Percentiles rank a stretch among this genome's conserved stretches.
Conservation (phyloP, 2,888 invertebrate genomes). For the Branchipolynoe longqiensis region DNA sequence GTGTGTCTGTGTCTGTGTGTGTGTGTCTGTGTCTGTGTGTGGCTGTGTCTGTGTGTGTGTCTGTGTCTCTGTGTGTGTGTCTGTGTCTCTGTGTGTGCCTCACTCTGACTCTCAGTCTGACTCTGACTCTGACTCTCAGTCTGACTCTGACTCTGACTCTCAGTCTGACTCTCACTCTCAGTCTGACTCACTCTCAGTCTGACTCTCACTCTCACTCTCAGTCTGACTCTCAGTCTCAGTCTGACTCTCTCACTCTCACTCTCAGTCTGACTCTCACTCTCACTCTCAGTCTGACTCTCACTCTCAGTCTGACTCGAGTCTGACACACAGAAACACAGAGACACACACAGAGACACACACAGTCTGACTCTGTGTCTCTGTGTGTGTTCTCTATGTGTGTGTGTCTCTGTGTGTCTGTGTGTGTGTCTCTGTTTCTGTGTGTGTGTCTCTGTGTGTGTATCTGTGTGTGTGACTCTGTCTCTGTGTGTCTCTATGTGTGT, state of each 20-base stretch:
- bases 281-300: too few relatives aligned
- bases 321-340: too few relatives aligned
- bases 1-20: background rate
- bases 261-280: background rate
- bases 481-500: too few relatives aligned
- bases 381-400: too few relatives aligned
- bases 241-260: constrained; percentile 13
- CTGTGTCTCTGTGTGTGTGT: background rate
- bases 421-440: too few relatives aligned
- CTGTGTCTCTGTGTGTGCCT: background rate
- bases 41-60: background rate
- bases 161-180: constrained; percentile 7
- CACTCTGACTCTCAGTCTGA: background rate
- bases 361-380: too few relatives aligned
- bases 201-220: background rate
- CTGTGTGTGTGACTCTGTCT: too few relatives aligned
- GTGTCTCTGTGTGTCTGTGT: too few relatives aligned
- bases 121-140: constrained; percentile 35
- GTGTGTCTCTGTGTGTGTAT: too few relatives aligned
- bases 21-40: background rate
- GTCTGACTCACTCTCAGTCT: background rate
- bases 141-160: constrained; percentile 21
- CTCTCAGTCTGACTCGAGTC: too few relatives aligned
- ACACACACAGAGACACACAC: too few relatives aligned
- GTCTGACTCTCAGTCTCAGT: background rate